Conservation (phyloP, 1,140 invertebrate species). For the Trissolcus basalis region DNA sequence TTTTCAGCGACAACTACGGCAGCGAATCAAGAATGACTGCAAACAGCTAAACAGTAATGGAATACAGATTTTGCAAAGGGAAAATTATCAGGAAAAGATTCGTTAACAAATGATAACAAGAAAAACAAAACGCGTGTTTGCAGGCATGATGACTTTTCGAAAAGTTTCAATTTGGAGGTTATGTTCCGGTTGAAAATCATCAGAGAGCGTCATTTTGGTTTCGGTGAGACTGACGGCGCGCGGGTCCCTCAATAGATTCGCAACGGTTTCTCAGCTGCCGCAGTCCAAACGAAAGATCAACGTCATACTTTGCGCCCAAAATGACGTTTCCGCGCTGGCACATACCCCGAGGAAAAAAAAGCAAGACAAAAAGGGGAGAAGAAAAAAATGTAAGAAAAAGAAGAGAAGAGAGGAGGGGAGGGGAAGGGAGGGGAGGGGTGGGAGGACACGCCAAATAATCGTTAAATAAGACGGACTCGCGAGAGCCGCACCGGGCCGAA, state of each 20-base stretch:
- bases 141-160: not conserved
- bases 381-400: slow-evolving; percentile 1
- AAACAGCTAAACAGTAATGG: no score
- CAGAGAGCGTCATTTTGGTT: slow-evolving; percentile 12
- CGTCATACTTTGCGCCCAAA: slow-evolving; percentile 52
- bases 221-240: no score
- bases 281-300: slow-evolving; percentile 54
- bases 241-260: slow-evolving; percentile 50
- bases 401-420: not conserved
- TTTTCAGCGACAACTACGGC: no score
- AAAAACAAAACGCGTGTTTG: no score
- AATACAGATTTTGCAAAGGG: no score
- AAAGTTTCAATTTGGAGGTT: no score
- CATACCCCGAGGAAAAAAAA: slow-evolving; percentile 31
- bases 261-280: slow-evolving; percentile 58
- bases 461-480: slow-evolving; percentile 58
- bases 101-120: no score
- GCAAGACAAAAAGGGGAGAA: slow-evolving; percentile 18
- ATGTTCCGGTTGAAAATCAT: no score
- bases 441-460: slow-evolving; percentile 54
- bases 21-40: no score
- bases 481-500: slow-evolving; percentile 54
- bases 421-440: slow-evolving; percentile 34
- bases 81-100: no score
- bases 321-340: slow-evolving; percentile 51